These are phyloP conservation scores for Bradypus variegatus DNA, from an alignment of 2,797 vertebrate species.

Conservation along the genomic window DNA sequence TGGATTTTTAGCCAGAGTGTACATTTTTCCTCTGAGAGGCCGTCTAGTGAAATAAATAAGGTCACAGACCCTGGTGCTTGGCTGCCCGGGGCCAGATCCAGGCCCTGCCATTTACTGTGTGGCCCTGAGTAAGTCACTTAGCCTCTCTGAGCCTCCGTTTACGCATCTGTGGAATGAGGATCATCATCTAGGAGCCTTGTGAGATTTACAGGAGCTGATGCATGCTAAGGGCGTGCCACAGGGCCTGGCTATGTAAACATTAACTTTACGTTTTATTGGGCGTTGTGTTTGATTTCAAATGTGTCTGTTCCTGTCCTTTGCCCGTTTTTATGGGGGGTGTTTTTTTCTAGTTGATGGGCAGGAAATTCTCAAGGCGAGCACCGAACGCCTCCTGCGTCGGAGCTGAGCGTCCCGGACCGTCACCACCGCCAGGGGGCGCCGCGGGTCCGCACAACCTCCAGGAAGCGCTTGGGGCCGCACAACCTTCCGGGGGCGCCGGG, in stretches of 20 bases:
- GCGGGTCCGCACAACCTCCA: neutral
- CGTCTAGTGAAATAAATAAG: neutral
- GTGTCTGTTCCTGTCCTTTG: conserved; percentile 17
- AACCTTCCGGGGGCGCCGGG: neutral
- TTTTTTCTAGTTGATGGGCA: neutral
- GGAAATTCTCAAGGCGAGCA: neutral
- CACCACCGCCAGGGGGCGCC: neutral
- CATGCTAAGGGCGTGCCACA: neutral
- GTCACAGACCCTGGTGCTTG: neutral
- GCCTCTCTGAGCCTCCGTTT: neutral
- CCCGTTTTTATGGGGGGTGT: neutral
- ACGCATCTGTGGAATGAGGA: neutral
- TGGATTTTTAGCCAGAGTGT: conserved; percentile 3
- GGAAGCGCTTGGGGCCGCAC: neutral
- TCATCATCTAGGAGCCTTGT: neutral
- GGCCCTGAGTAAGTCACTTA: neutral
- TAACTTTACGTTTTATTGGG: conserved; percentile 26
- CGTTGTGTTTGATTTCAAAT: conserved; percentile 15
- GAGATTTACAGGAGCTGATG: neutral
- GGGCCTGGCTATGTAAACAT: neutral
- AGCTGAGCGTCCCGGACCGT: neutral
- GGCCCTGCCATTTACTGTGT: neutral
- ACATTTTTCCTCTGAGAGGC: neutral
- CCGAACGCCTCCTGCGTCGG: neutral
- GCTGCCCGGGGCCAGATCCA: neutral